A percentile compares a stretch with the other conserved stretches of the same genome.
Evolutionary conservation across 2,113 vertebrate genomes (phyloP).

Genomic region (Scatophagus argus): DNA sequence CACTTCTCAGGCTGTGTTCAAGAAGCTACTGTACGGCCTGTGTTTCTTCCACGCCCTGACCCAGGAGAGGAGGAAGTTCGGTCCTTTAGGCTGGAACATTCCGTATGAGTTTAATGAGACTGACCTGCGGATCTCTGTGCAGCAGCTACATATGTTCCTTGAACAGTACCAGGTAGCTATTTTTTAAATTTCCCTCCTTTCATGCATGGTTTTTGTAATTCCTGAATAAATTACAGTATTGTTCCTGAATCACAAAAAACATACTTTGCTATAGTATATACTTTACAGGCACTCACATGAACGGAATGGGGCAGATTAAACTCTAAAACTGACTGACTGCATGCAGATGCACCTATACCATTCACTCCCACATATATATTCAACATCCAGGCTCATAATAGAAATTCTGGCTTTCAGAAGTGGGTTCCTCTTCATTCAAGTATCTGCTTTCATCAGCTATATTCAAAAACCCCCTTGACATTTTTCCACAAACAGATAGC

Average conservation of each 20-base stretch:
- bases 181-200: neutral
- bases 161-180: conserved; percentile 88
- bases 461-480: conserved; percentile 70
- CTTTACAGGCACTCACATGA: neutral
- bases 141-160: conserved; percentile 91
- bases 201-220: neutral
- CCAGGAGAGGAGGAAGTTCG: conserved; percentile 92
- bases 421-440: conserved; percentile 41
- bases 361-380: conserved; percentile 1
- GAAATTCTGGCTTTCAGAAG: conserved; percentile 34
- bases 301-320: neutral
- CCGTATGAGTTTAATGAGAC: conserved; percentile 93
- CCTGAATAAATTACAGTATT: neutral
- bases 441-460: conserved; percentile 50
- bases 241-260: neutral
- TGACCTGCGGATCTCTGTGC: conserved; percentile 90
- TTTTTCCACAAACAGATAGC: conserved; percentile 62
- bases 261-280: neutral
- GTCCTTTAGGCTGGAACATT: conserved; percentile 92
- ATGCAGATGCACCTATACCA: conserved; percentile 5
- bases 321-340: neutral
- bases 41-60: conserved; percentile 92
- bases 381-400: conserved; percentile 19
- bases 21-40: conserved; percentile 89
- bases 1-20: conserved; percentile 86